phyloP scores from a whole-genome alignment of 1,140 invertebrate species.

The Lithobius niger region DNA sequence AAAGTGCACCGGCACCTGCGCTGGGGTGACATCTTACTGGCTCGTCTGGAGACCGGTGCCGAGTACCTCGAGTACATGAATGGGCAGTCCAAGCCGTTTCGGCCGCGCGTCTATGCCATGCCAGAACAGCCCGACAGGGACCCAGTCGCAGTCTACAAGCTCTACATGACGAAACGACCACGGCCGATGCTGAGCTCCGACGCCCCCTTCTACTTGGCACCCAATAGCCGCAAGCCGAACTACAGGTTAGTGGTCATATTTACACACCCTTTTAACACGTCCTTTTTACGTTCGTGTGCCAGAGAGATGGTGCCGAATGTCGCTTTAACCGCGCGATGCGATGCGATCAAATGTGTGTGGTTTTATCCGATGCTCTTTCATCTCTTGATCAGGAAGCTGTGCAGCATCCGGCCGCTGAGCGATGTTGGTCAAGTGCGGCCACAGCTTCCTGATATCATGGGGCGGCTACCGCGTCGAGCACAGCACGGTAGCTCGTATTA shows the following conservation, averaged over 20 bases:
- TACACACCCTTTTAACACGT: no score
- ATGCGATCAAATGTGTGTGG: no score
- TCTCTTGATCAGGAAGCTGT: no score
- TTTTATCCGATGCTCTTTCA: no score
- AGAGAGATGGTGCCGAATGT: no score
- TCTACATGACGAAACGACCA: background rate
- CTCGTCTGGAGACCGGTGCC: background rate
- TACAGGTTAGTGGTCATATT: slow-evolving; percentile 1
- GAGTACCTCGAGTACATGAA: slow-evolving; percentile 3
- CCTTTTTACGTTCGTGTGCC: no score
- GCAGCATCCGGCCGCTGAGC: no score
- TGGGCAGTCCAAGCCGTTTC: background rate
- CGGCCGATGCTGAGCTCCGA: background rate
- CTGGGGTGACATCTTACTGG: background rate
- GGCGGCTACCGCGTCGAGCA: no score
- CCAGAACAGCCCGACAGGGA: background rate
- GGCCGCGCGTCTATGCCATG: background rate
- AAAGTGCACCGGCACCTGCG: slow-evolving; percentile 1
- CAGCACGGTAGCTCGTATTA: no score
- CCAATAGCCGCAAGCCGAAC: background rate
- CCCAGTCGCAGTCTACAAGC: slow-evolving; percentile 1
- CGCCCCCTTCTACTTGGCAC: background rate
- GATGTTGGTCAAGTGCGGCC: no score
- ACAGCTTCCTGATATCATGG: no score
- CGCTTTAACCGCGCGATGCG: no score